A percentile compares a stretch with the other conserved stretches of the same genome.
Evolutionary conservation across 1,140 invertebrate species (phyloP).

Genomic region (Stegodyphus dumicola): DNA sequence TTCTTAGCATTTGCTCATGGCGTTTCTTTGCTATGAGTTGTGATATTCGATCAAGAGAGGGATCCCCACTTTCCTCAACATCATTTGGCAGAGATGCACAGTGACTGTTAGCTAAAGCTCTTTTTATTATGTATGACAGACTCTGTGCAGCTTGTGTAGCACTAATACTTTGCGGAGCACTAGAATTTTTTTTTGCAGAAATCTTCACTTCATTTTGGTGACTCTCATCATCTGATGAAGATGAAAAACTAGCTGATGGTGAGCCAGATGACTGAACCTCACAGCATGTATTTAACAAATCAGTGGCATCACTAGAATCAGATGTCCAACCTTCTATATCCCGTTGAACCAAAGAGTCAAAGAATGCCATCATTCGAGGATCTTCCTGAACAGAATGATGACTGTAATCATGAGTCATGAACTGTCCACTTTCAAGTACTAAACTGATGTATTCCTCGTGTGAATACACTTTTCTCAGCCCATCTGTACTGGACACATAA

Average conservation of each 20-base stretch:
- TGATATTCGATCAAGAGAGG: constrained; percentile 64
- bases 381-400: constrained; percentile 89
- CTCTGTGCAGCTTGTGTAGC: not conserved
- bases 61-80: not conserved
- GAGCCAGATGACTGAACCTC: constrained; percentile 31
- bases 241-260: constrained; percentile 48
- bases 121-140: not conserved
- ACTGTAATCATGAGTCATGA: constrained; percentile 73
- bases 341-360: constrained; percentile 87
- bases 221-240: constrained; percentile 43
- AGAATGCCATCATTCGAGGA: constrained; percentile 95
- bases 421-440: constrained; percentile 80
- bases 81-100: not conserved
- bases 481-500: constrained; percentile 66
- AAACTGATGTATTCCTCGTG: constrained; percentile 88
- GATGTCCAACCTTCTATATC: constrained; percentile 78
- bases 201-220: not conserved
- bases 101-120: not conserved
- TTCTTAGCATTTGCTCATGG: constrained; percentile 54
- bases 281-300: constrained; percentile 28
- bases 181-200: not conserved
- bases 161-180: not conserved
- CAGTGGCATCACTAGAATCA: constrained; percentile 62
- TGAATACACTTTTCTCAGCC: constrained; percentile 78
- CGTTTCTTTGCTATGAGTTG: constrained; percentile 66